phyloP scores from a whole-genome alignment of 1,140 invertebrate species.

The Saccostrea echinata region DNA sequence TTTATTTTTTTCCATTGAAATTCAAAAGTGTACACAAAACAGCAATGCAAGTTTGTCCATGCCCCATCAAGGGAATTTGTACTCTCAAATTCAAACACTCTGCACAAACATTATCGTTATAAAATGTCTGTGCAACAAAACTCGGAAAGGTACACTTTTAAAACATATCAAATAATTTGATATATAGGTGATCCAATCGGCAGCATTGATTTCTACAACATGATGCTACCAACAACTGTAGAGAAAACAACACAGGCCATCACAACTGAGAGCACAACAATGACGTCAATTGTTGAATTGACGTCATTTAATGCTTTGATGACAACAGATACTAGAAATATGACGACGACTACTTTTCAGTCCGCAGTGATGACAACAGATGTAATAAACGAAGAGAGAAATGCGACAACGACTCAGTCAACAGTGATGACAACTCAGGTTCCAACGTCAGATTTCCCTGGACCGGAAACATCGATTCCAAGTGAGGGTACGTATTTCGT shows the following conservation, averaged over 20 bases:
- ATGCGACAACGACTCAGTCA: neutral
- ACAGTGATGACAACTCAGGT: neutral
- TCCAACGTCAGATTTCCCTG: neutral
- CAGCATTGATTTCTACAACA: slow-evolving; percentile 7
- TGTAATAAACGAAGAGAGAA: too few relatives aligned
- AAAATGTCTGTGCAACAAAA: too few relatives aligned
- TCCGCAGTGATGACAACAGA: neutral
- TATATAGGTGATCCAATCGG: neutral
- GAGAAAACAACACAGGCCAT: neutral
- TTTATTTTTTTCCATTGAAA: too few relatives aligned
- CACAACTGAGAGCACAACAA: neutral
- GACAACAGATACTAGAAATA: neutral
- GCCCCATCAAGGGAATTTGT: too few relatives aligned
- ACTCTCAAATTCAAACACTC: too few relatives aligned
- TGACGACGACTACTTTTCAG: neutral
- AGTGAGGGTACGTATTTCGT: neutral
- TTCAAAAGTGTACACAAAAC: too few relatives aligned
- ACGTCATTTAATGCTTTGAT: neutral
- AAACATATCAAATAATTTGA: too few relatives aligned
- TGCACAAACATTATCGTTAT: too few relatives aligned
- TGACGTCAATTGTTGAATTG: neutral
- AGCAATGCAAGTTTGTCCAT: too few relatives aligned
- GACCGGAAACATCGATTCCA: neutral
- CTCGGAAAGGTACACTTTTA: too few relatives aligned
- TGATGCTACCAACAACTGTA: neutral